A percentile compares a stretch with the other conserved stretches of the same genome.
Conservation (phyloP, 1,140 invertebrate genomes). For the Phymastichus coffea region DNA sequence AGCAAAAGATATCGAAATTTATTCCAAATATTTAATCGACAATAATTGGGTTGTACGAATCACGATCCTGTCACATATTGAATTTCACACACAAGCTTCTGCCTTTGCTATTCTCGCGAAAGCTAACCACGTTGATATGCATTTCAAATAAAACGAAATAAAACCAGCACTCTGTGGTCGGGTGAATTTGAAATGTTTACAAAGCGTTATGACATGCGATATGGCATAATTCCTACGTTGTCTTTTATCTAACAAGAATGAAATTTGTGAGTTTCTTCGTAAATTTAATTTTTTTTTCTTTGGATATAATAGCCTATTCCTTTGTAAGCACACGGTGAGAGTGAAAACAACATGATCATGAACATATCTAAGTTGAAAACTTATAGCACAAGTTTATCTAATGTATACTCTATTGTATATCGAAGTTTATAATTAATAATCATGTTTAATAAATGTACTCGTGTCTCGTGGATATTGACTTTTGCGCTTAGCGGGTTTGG, state of each 20-base stretch:
- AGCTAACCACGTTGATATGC: slow-evolving; percentile 40
- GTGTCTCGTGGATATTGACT: slow-evolving; percentile 55
- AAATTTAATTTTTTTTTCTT: slow-evolving; percentile 2
- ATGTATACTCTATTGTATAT: slow-evolving; percentile 42
- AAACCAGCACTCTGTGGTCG: slow-evolving; percentile 28
- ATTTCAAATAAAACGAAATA: slow-evolving; percentile 15
- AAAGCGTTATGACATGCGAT: slow-evolving; percentile 8
- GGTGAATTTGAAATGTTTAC: slow-evolving; percentile 24
- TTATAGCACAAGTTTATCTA: slow-evolving; percentile 17
- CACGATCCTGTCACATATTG: background rate
- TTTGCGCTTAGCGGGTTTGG: slow-evolving; percentile 56
- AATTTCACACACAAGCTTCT: slow-evolving; percentile 27
- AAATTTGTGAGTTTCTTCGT: slow-evolving; percentile 12
- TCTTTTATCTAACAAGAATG: slow-evolving; percentile 17
- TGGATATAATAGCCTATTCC: slow-evolving; percentile 2
- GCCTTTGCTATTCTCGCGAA: slow-evolving; percentile 45
- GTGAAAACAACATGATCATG: slow-evolving; percentile 32
- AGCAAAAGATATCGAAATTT: background rate
- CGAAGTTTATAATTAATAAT: slow-evolving; percentile 50
- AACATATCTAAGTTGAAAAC: slow-evolving; percentile 28
- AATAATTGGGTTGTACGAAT: background rate
- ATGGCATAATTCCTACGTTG: slow-evolving; percentile 10
- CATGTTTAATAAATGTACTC: slow-evolving; percentile 58
- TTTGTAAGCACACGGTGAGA: slow-evolving; percentile 14
- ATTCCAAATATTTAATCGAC: background rate